These are phyloP conservation scores for Alentia gelatinosa DNA, from an alignment of 2,888 invertebrate genomes.

Conservation along the genomic window DNA sequence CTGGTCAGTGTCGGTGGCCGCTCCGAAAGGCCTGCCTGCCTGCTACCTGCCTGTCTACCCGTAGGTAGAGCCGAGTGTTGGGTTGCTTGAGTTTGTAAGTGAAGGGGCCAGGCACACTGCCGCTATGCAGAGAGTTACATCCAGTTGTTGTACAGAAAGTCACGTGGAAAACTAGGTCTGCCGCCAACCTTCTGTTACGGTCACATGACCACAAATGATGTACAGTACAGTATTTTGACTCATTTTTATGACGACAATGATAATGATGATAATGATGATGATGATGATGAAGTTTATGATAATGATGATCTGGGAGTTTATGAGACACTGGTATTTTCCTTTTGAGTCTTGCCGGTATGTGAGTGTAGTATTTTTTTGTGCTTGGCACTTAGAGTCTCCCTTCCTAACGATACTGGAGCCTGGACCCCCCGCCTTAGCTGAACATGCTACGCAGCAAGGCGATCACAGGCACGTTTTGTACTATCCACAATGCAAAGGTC, in stretches of 20 bases:
- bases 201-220: no score
- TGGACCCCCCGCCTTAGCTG: neutral
- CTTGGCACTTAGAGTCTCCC: neutral
- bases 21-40: no score
- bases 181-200: no score
- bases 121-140: neutral
- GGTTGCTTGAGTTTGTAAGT: no score
- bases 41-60: no score
- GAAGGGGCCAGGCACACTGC: no score
- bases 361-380: neutral
- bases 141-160: neutral
- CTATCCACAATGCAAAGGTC: conserved; percentile 13
- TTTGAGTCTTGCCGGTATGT: conserved; percentile 20
- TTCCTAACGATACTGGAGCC: neutral
- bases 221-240: conserved; percentile 31
- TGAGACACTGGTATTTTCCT: conserved; percentile 27
- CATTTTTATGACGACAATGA: neutral
- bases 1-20: no score
- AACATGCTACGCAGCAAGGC: neutral
- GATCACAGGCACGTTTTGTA: neutral
- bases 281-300: no score
- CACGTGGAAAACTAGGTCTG: no score
- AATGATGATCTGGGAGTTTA: neutral
- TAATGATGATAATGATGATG: no score
- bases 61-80: no score